Conservation (phyloP, 2,113 vertebrate species). For the Sinocyclocheilus anshuiensis region DNA sequence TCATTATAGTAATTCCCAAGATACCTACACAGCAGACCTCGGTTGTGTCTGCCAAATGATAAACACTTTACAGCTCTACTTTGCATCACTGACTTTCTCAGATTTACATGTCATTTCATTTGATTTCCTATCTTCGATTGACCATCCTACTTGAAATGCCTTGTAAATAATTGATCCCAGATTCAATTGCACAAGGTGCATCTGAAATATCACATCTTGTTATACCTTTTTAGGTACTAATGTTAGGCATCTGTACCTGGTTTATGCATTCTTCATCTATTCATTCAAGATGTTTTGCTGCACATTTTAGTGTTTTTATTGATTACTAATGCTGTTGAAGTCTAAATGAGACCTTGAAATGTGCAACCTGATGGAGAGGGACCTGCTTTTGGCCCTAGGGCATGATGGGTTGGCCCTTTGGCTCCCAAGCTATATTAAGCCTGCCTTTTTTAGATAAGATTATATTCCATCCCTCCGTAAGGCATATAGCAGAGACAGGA, state of each 20-base stretch:
- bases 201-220: background rate
- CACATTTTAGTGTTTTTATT: background rate
- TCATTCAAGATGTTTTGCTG: background rate
- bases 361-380: constrained; percentile 42
- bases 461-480: constrained; percentile 68
- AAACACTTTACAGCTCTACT: constrained; percentile 27
- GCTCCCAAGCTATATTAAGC: constrained; percentile 70
- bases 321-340: background rate
- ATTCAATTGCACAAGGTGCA: background rate
- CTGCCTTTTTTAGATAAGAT: constrained; percentile 77
- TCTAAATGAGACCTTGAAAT: background rate
- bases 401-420: constrained; percentile 55
- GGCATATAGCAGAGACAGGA: constrained; percentile 50
- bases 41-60: constrained; percentile 15
- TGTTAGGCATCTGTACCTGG: background rate
- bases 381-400: constrained; percentile 50
- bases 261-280: background rate
- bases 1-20: constrained; percentile 46
- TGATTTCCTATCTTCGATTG: background rate
- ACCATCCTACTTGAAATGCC: background rate
- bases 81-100: constrained; percentile 26
- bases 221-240: background rate
- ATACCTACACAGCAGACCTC: constrained; percentile 23
- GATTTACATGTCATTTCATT: background rate
- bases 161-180: background rate